Conservation (phyloP, 2,113 vertebrate species). For the Cyprinus carpio region DNA sequence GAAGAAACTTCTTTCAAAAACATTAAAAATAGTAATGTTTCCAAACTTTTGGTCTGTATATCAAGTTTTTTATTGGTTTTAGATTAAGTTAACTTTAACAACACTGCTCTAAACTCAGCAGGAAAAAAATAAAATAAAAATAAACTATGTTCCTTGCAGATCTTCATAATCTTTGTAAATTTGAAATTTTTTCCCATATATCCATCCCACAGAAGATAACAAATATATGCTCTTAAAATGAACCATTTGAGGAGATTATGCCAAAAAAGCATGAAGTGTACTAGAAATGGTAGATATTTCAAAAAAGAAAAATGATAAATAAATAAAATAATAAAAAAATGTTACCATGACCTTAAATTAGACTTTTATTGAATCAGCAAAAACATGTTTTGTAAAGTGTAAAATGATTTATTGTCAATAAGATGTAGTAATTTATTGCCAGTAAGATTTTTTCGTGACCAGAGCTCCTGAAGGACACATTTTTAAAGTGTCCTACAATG, state of each 20-base stretch:
- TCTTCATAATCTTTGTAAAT: no score
- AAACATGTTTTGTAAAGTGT: not conserved
- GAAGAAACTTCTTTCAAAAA: no score
- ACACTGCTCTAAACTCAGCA: no score
- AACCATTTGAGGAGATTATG: not conserved
- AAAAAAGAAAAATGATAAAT: not conserved
- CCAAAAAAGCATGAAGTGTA: not conserved
- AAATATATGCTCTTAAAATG: no score
- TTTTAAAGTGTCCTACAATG: not conserved
- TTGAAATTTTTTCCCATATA: no score
- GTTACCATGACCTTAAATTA: not conserved
- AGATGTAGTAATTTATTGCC: no score
- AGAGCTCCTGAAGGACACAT: slow-evolving; percentile 6
- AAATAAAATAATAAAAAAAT: not conserved
- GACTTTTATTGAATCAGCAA: not conserved
- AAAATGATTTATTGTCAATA: not conserved
- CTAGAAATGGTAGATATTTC: not conserved
- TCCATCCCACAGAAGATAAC: no score
- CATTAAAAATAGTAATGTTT: no score
- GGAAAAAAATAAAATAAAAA: not conserved
- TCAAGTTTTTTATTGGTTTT: no score
- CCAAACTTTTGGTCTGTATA: no score
- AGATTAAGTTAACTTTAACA: no score
- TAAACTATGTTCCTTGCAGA: no score
- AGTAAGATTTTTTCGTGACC: not conserved